phyloP scores from a whole-genome alignment of 2,797 vertebrate species.

The Chloroceryle inda region DNA sequence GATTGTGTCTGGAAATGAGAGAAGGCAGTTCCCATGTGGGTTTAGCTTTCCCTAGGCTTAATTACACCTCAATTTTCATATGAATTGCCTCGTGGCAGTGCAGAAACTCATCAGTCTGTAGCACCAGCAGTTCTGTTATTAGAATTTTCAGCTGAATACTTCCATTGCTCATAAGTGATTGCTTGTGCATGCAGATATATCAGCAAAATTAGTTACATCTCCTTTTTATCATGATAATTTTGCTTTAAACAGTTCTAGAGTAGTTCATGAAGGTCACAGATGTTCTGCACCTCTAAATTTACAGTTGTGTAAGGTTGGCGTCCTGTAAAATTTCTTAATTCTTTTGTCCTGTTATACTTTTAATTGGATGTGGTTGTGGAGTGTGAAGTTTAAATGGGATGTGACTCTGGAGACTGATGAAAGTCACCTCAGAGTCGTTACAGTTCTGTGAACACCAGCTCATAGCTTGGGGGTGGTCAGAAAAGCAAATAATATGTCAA shows the following conservation, averaged over 20 bases:
- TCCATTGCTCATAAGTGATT: background rate
- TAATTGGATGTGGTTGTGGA: too few relatives aligned
- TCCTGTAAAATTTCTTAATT: background rate
- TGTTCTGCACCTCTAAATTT: background rate
- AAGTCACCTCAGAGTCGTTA: background rate
- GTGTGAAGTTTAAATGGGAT: background rate
- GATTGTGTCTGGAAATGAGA: background rate
- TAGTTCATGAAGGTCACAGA: background rate
- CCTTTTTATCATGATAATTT: background rate
- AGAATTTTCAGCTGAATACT: background rate
- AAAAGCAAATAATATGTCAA: background rate
- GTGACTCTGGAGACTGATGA: background rate
- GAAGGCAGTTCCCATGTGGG: rapidly evolving
- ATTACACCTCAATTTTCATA: background rate
- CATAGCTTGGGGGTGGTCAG: background rate
- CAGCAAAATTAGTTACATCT: background rate
- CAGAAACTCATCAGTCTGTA: background rate
- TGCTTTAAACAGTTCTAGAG: background rate
- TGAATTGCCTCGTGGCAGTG: background rate
- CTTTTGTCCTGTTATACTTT: background rate
- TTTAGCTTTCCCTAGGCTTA: background rate
- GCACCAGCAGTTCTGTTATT: background rate
- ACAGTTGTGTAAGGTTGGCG: rapidly evolving
- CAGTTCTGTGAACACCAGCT: background rate
- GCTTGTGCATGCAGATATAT: background rate